Base-by-base conservation (phyloP, 64 coral and sea anemone species). In the Pocillopora verrucosa region DNA sequence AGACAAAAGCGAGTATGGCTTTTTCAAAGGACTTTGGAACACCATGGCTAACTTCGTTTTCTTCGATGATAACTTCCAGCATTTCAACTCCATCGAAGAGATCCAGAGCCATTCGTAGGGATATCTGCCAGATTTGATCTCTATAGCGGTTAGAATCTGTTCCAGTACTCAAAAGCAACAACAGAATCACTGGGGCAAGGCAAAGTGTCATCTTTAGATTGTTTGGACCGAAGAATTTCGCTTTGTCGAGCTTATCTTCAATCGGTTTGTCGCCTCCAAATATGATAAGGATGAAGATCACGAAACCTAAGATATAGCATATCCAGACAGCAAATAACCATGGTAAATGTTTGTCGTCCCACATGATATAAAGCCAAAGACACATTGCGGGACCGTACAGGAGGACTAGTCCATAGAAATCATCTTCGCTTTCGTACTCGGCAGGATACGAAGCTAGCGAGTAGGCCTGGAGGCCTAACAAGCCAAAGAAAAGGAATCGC, bases 61-160 rank as follows among this genome's bases (percentile, higher is more conserved):
- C 77, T 86, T 91, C 89, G 1, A 93, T 26, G 13, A 93, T 13
- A 2, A 93, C 76, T 63, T 88, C 84, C 22, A 93, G 74, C 41
- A 88, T 75, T 88, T 93, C 91, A 0, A 93, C 72, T 16, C 68
- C 56, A 77, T 95, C 93, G 25, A 95, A 95, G 0, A 95, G 58
- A 57, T 95, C 85, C 38, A 95, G 10, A 11, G 86, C 86, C 9
- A 89, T 92, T 1, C 65, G 22, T 15, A 87, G 19, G 0, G 67
- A 91, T 1, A 95, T 58, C 34, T 59, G 61, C 59, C 68, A 41
- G 15, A 92, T 63, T 17, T 79, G 15, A 11, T 88, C 88, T 9
- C 4, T 17, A 13, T 88, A 62, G 7, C 34, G 14, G 11, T 10
- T 38, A 0, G 72, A 38, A 30, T 82, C 65, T 14, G 38, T 20